These are phyloP conservation scores for Takifugu rubripes DNA, from an alignment of 2,797 vertebrate genomes.

Conservation along the genomic window DNA sequence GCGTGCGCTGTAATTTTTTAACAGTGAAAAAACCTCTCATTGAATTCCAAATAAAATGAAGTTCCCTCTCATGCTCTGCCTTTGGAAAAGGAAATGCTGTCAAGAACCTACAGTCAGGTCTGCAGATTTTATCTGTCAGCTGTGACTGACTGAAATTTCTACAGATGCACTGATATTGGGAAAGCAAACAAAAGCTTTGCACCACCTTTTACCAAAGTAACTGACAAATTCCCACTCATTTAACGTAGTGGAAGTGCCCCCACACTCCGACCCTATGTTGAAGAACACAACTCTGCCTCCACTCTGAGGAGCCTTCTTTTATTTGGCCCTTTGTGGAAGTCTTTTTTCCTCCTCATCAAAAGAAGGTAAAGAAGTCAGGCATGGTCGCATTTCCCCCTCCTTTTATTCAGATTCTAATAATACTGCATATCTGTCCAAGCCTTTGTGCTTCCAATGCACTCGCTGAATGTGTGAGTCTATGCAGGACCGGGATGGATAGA, in stretches of 20 bases:
- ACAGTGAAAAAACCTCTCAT: too few species aligned
- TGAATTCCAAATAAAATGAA: too few species aligned
- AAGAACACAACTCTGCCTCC: conserved; percentile 39
- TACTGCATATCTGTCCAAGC: conserved; percentile 48
- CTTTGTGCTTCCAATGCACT: conserved; percentile 44
- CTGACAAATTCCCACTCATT: conserved; percentile 43
- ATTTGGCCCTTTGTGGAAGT: conserved; percentile 58
- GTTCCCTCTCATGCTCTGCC: background rate
- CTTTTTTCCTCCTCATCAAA: conserved; percentile 57
- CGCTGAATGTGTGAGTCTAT: conserved; percentile 26
- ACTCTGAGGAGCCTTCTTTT: conserved; percentile 49
- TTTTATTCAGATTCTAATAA: conserved; percentile 61
- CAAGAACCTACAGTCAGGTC: background rate
- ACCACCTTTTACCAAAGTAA: conserved; percentile 45
- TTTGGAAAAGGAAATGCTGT: conserved; percentile 1
- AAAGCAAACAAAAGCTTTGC: conserved; percentile 5
- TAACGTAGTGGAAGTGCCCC: conserved; percentile 38
- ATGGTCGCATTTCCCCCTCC: conserved; percentile 29
- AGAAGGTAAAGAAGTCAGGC: conserved; percentile 53
- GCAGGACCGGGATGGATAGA: conserved; percentile 16
- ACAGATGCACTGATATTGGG: conserved; percentile 10
- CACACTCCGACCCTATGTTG: background rate
- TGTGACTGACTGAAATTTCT: conserved; percentile 2
- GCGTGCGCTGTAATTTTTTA: too few species aligned
- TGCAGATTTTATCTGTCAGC: conserved; percentile 12